Evolutionary conservation across 2,113 vertebrate genomes (phyloP).

Genomic region (Colinus virginianus): DNA sequence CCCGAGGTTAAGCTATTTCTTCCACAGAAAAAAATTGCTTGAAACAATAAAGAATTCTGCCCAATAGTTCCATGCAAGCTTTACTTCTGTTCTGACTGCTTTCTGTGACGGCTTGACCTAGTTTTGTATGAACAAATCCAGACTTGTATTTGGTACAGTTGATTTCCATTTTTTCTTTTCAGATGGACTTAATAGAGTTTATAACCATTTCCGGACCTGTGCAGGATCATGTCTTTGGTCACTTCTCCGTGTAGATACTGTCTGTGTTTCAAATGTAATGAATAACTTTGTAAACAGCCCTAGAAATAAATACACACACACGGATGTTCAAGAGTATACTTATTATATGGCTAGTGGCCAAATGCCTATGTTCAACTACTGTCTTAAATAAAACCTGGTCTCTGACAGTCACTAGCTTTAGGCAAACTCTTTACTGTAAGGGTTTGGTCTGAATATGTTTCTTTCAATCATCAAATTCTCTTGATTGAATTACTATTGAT

Average conservation of each 20-base stretch:
- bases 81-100: not conserved
- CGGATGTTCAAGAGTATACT: not conserved
- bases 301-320: not conserved
- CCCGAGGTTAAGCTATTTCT: not conserved
- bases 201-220: not conserved
- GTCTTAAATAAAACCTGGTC: not conserved
- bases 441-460: not conserved
- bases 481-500: not conserved
- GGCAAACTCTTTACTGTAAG: not conserved
- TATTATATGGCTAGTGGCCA: constrained; percentile 19
- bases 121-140: constrained; percentile 17
- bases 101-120: constrained; percentile 29
- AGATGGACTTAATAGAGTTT: not conserved
- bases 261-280: constrained; percentile 19
- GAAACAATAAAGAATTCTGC: not conserved
- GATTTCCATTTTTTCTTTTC: constrained; percentile 27
- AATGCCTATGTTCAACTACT: not conserved
- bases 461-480: not conserved
- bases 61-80: not conserved
- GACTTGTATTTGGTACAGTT: constrained; percentile 15
- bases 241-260: not conserved
- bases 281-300: constrained; percentile 18
- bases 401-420: not conserved
- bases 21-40: not conserved
- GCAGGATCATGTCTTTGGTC: not conserved